Evolutionary conservation across 2,888 invertebrate species (phyloP).

Genomic region (Morpho deidamia): DNA sequence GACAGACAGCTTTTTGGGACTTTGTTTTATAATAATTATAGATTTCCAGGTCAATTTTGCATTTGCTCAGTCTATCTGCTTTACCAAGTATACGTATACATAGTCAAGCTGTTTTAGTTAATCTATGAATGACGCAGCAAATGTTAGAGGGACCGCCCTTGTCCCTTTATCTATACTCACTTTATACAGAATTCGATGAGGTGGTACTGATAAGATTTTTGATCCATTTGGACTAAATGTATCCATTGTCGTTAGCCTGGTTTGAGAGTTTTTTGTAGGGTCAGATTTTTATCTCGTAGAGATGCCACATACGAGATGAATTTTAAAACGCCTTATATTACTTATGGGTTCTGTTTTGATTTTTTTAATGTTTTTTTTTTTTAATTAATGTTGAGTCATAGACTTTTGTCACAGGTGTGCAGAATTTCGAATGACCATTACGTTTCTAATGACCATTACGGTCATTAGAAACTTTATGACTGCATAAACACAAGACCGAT

Average conservation of each 20-base stretch:
- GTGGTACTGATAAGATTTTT: conserved; percentile 32
- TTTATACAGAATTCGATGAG: conserved; percentile 39
- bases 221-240: conserved; percentile 25
- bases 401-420: no score
- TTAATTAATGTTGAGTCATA: no score
- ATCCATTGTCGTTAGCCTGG: conserved; percentile 20
- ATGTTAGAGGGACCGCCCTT: conserved; percentile 27
- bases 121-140: conserved; percentile 30
- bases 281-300: conserved; percentile 16
- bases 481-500: no score
- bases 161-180: conserved; percentile 33
- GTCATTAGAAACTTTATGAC: no score
- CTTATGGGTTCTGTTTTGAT: background rate
- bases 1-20: no score
- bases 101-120: background rate
- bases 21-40: no score
- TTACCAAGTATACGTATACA: background rate
- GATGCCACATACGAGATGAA: background rate
- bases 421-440: no score
- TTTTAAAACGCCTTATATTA: conserved; percentile 9
- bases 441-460: no score
- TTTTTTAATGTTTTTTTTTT: background rate
- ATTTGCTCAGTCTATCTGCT: no score
- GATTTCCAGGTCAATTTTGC: no score
- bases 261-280: conserved; percentile 14